Conservation (phyloP, 2,888 invertebrate genomes). For the Drosophila monieri region DNA sequence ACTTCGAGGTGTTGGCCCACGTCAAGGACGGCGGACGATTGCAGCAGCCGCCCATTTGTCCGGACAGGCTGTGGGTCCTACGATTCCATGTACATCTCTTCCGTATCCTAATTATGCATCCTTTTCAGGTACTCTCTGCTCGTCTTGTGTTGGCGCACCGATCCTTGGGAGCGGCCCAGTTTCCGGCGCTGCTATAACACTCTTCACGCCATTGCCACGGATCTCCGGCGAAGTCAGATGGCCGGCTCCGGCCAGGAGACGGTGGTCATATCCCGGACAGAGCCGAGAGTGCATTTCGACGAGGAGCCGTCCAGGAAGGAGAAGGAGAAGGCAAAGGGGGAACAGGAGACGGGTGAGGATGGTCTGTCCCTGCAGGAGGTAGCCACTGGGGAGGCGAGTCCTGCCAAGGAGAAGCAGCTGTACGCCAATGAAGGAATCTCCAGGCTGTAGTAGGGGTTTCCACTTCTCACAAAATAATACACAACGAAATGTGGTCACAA, state of each 20-base stretch:
- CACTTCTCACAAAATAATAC: not conserved
- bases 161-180: slow-evolving; percentile 92
- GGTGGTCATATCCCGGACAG: slow-evolving; percentile 12
- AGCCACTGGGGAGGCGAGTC: not conserved
- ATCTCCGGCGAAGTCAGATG: slow-evolving; percentile 60
- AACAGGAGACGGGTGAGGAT: slow-evolving; percentile 12
- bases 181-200: slow-evolving; percentile 91
- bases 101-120: not conserved
- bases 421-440: slow-evolving; percentile 79
- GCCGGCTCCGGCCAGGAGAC: not conserved
- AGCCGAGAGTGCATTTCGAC: slow-evolving; percentile 62
- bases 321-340: not conserved
- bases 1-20: slow-evolving; percentile 95
- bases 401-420: slow-evolving; percentile 38
- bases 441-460: slow-evolving; percentile 60
- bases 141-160: slow-evolving; percentile 94
- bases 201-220: slow-evolving; percentile 72
- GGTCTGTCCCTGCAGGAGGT: slow-evolving; percentile 32
- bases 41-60: slow-evolving; percentile 92
- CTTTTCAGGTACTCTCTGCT: slow-evolving; percentile 91
- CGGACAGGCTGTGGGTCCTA: slow-evolving; percentile 89
- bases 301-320: slow-evolving; percentile 14
- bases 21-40: slow-evolving; percentile 94
- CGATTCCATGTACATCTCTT: not conserved
- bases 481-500: slow-evolving; percentile 1